Evolutionary conservation across 2,797 vertebrate genomes (phyloP).

Genomic region (Telmatherina bonti): DNA sequence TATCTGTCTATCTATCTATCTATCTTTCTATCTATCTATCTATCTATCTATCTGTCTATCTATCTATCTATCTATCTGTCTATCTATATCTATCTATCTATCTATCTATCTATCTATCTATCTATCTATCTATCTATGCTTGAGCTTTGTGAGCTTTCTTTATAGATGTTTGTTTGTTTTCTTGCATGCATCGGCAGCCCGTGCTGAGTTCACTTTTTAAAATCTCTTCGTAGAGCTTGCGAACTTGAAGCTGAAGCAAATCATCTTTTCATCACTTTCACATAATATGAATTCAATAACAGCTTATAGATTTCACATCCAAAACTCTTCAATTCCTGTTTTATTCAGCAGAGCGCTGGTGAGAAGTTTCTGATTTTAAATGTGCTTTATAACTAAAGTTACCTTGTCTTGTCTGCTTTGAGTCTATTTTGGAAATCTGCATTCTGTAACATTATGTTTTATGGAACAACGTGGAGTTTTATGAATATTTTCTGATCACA

Average conservation of each 20-base stretch:
- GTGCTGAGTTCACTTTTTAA: too few species aligned
- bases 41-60: slow-evolving; percentile 7
- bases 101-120: slow-evolving; percentile 9
- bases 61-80: slow-evolving; percentile 26
- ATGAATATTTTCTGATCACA: too few species aligned
- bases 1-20: too few species aligned
- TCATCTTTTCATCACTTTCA: neutral
- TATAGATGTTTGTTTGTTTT: too few species aligned
- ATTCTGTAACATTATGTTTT: neutral
- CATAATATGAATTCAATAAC: neutral
- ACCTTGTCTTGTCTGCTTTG: too few species aligned
- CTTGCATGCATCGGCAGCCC: too few species aligned
- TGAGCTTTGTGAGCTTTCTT: too few species aligned
- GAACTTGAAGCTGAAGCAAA: neutral
- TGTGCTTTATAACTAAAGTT: too few species aligned
- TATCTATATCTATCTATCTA: slow-evolving; percentile 4
- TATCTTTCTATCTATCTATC: slow-evolving; percentile 20
- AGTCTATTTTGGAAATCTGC: neutral
- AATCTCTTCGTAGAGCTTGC: too few species aligned
- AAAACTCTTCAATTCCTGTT: neutral
- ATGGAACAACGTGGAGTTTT: neutral
- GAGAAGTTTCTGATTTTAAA: too few species aligned
- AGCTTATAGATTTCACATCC: neutral
- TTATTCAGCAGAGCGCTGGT: neutral
- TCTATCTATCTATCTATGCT: slow-evolving; percentile 23